Percentiles rank a stretch among this genome's conserved stretches.
Conservation (phyloP, 2,113 vertebrate species). For the Equus przewalskii region DNA sequence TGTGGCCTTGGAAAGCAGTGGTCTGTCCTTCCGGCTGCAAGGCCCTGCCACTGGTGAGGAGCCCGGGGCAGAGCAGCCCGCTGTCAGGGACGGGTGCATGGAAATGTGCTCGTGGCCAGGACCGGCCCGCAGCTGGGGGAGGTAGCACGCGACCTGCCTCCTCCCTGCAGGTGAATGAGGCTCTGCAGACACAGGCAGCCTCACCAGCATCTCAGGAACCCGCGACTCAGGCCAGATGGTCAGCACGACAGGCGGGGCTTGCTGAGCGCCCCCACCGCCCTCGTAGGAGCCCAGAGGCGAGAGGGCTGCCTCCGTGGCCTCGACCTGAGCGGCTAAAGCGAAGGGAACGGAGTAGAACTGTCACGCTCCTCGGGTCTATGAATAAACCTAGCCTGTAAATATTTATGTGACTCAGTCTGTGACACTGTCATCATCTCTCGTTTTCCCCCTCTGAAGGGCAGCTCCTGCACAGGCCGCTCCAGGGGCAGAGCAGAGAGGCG, state of each 20-base stretch:
- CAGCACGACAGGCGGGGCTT: accelerated
- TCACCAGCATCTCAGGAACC: too few species aligned
- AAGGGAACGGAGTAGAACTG: background rate
- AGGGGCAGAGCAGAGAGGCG: background rate
- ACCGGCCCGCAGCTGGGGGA: background rate
- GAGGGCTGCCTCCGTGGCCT: background rate
- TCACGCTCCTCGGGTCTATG: background rate
- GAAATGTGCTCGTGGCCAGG: background rate
- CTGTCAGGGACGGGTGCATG: background rate
- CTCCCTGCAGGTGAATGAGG: background rate
- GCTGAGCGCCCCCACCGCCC: background rate
- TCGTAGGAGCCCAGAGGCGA: accelerated
- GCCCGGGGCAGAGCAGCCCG: background rate
- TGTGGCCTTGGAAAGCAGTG: background rate
- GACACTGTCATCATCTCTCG: background rate
- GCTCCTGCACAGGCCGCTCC: background rate
- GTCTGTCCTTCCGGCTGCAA: background rate
- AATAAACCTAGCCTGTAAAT: background rate
- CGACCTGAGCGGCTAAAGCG: accelerated
- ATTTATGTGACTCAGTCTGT: background rate
- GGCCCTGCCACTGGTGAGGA: background rate
- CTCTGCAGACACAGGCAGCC: background rate
- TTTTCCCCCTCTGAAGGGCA: background rate
- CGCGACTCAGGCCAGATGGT: background rate
- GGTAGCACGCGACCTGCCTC: background rate